phyloP scores from a whole-genome alignment of 1,140 invertebrate species.

The Pachypeltis micranthus region DNA sequence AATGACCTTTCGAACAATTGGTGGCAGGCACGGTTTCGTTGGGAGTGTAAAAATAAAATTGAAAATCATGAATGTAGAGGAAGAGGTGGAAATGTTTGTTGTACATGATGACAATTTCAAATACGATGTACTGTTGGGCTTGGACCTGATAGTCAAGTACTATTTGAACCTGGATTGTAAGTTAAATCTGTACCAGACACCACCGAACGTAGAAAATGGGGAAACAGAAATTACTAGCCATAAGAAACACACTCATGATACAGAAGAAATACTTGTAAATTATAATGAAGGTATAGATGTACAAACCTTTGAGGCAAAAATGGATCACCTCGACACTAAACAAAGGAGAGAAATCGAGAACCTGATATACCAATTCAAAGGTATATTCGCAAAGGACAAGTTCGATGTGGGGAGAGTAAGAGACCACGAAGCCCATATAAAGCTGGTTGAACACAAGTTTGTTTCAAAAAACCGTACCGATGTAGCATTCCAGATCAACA shows the following conservation, averaged over 20 bases:
- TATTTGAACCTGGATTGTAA: conserved; percentile 23
- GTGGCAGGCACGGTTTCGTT: background rate
- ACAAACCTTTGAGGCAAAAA: background rate
- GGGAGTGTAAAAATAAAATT: conserved; percentile 25
- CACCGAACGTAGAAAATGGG: conserved; percentile 27
- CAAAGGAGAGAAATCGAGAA: background rate
- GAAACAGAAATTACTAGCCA: conserved; percentile 20
- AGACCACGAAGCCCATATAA: conserved; percentile 29
- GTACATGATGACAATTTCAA: conserved; percentile 21
- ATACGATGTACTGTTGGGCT: conserved; percentile 24
- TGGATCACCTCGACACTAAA: background rate
- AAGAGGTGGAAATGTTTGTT: conserved; percentile 21
- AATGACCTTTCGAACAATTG: conserved; percentile 7
- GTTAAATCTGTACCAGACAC: conserved; percentile 22
- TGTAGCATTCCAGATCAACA: conserved; percentile 31
- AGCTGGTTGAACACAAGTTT: conserved; percentile 17
- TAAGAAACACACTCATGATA: conserved; percentile 16
- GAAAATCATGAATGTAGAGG: conserved; percentile 24
- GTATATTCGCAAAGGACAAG: conserved; percentile 29
- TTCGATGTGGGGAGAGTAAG: conserved; percentile 29
- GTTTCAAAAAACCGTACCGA: conserved; percentile 31
- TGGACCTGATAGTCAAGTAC: conserved; percentile 24
- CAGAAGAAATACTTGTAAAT: conserved; percentile 22
- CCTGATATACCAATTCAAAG: conserved; percentile 3
- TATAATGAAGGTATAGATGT: background rate